Conservation (phyloP, 30 jellyfish, hydroid and myxozoan species). For the Rhopilema esculentum region DNA sequence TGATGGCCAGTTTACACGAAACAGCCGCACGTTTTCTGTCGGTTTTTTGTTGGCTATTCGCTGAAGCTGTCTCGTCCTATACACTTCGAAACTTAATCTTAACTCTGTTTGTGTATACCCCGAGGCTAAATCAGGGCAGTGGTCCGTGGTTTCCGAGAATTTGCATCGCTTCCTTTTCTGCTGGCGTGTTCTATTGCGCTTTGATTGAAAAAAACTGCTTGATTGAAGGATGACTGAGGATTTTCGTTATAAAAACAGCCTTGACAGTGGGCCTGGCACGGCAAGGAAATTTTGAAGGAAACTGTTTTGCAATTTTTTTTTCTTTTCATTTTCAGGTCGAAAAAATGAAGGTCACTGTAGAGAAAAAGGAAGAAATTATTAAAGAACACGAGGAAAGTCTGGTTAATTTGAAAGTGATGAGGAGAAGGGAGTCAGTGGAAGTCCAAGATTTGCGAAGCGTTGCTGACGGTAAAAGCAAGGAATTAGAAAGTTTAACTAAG, state of each 20-base stretch:
- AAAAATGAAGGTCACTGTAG: slow-evolving; percentile 41
- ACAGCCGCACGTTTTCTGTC: no score
- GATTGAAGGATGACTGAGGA: neutral
- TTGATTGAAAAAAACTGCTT: neutral
- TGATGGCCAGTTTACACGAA: no score
- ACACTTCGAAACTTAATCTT: no score
- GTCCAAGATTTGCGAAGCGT: slow-evolving; percentile 57
- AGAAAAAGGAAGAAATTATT: slow-evolving; percentile 45
- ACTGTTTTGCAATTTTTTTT: neutral
- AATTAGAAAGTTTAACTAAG: slow-evolving; percentile 47
- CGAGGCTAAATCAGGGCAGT: neutral
- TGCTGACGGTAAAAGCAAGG: slow-evolving; percentile 51
- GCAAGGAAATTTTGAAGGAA: neutral
- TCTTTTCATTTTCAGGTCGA: slow-evolving; percentile 2
- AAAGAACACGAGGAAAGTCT: slow-evolving; percentile 17
- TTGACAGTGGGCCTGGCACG: neutral
- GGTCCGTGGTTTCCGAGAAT: neutral
- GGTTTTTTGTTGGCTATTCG: no score
- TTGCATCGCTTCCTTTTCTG: neutral
- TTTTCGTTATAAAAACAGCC: neutral
- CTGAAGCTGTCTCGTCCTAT: no score
- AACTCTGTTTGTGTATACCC: neutral
- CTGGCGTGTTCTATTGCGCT: neutral
- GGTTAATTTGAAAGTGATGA: slow-evolving; percentile 16
- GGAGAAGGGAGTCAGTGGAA: slow-evolving; percentile 74